phyloP scores from a whole-genome alignment of 2,888 invertebrate genomes.

The Tetragonisca angustula region DNA sequence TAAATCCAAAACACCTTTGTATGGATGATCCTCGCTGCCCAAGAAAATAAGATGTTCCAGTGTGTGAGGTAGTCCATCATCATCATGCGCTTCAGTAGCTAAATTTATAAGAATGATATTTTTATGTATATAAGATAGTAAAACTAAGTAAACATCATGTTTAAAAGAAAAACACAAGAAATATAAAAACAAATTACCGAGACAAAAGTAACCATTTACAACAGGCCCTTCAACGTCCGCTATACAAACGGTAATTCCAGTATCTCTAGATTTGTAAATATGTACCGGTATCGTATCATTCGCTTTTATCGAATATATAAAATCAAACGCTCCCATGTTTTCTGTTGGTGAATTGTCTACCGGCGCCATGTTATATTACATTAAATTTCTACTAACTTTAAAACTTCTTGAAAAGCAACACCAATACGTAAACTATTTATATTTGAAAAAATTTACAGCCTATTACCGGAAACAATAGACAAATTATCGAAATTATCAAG shows the following conservation, averaged over 20 bases:
- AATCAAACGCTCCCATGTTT: conserved; percentile 85
- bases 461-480: conserved; percentile 13
- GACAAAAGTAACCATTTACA: conserved; percentile 93
- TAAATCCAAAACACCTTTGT: conserved; percentile 94
- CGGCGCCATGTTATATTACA: conserved; percentile 78
- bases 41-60: conserved; percentile 96
- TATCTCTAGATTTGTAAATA: conserved; percentile 91
- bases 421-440: not conserved
- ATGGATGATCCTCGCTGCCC: conserved; percentile 95
- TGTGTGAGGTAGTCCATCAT: conserved; percentile 97
- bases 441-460: conserved; percentile 1
- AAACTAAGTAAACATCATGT: conserved; percentile 2
- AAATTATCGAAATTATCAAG: conserved; percentile 13
- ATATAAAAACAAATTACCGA: conserved; percentile 87
- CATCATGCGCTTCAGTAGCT: conserved; percentile 96
- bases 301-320: conserved; percentile 88
- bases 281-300: conserved; percentile 91
- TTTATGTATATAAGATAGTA: not conserved
- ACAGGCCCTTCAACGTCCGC: conserved; percentile 96
- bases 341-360: conserved; percentile 80
- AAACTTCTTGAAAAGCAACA: conserved; percentile 3
- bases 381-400: conserved; percentile 19
- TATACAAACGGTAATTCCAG: conserved; percentile 92
- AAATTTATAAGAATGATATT: conserved; percentile 36
- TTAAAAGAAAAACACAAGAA: not conserved